A percentile compares a stretch with the other conserved stretches of the same genome.
These are phyloP conservation scores for Hydrozoanthus tunicans DNA, from an alignment of 64 coral and sea anemone genomes.

Conservation along the genomic window DNA sequence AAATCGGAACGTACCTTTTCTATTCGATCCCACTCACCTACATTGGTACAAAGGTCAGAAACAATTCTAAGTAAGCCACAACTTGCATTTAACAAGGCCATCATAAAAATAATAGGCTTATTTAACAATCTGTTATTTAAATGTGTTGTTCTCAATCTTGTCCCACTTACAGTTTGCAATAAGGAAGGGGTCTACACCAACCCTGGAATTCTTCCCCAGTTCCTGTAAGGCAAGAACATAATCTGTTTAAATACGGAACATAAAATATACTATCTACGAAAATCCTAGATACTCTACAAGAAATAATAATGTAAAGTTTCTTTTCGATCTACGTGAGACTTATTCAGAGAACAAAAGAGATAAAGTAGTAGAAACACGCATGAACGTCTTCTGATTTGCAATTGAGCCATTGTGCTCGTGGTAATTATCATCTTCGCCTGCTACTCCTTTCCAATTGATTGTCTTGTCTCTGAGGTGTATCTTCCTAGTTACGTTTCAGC, in stretches of 20 bases:
- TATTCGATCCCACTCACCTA: slow-evolving; percentile 47
- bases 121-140: too few species aligned
- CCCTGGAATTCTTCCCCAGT: slow-evolving; percentile 5
- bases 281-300: too few species aligned
- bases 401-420: too few species aligned
- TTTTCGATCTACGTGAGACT: too few species aligned
- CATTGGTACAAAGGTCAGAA: not conserved
- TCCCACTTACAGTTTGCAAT: slow-evolving; percentile 45
- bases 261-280: too few species aligned
- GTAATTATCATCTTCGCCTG: too few species aligned
- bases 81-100: not conserved
- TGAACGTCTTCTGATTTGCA: too few species aligned
- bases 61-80: not conserved
- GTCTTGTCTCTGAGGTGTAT: too few species aligned
- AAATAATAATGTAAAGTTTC: too few species aligned
- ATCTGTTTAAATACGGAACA: too few species aligned
- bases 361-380: not conserved
- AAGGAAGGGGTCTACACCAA: slow-evolving; percentile 45
- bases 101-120: not conserved
- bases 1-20: not conserved
- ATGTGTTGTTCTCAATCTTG: not conserved
- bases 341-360: not conserved
- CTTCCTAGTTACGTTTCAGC: too few species aligned
- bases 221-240: not conserved
- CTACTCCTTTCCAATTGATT: too few species aligned